Evolutionary conservation across 2,113 vertebrate genomes (phyloP).

Genomic region (Chaetorhynchus papuensis): DNA sequence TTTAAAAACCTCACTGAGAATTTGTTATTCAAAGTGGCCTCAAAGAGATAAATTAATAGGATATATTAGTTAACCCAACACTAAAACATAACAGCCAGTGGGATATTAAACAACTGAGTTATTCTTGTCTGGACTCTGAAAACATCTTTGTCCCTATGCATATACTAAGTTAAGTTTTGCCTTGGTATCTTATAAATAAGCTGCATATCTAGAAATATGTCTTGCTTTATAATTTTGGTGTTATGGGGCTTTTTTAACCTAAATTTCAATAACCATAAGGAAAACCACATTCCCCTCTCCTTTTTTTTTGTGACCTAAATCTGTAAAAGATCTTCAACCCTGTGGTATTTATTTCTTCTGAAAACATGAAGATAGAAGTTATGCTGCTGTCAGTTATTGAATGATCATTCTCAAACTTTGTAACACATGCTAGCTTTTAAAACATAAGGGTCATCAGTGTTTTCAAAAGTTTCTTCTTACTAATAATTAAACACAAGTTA

Average conservation of each 20-base stretch:
- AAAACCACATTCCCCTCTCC: neutral
- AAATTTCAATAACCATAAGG: neutral
- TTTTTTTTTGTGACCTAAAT: neutral
- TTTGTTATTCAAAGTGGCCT: neutral
- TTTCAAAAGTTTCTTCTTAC: neutral
- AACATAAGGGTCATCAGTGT: neutral
- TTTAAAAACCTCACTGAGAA: neutral
- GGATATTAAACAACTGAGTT: neutral
- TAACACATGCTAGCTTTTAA: neutral
- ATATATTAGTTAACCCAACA: neutral
- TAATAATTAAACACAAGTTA: neutral
- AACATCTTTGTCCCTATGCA: neutral
- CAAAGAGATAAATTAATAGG: neutral
- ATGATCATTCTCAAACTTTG: neutral
- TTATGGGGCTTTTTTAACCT: rapidly evolving
- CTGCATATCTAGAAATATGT: neutral
- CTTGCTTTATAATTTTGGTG: neutral
- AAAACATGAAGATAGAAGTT: neutral
- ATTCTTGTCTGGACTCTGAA: neutral
- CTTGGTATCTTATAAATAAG: neutral
- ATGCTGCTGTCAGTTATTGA: neutral
- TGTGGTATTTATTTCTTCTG: neutral
- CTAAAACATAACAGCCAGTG: neutral
- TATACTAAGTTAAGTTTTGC: neutral
- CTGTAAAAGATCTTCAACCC: neutral